These are phyloP conservation scores for Clepsis dumicolana DNA, from an alignment of 2,888 invertebrate species.

Conservation along the genomic window DNA sequence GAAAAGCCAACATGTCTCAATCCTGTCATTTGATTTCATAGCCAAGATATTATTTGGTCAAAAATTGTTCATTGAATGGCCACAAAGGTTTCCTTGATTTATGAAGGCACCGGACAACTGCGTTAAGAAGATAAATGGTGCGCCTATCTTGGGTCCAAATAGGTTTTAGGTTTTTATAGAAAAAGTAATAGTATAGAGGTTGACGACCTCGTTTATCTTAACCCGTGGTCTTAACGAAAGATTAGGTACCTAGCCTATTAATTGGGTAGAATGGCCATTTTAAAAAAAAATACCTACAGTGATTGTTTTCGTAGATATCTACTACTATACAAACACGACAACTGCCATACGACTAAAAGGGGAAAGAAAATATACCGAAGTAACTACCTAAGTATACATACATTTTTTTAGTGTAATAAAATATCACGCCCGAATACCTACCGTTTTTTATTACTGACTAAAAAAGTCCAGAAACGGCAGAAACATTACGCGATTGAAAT, in stretches of 20 bases:
- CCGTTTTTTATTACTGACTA: no score
- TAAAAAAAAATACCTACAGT: no score
- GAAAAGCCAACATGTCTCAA: not conserved
- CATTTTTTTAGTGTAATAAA: no score
- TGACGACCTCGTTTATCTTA: not conserved
- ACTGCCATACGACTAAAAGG: no score
- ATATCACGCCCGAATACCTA: no score
- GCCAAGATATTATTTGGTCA: constrained; percentile 4
- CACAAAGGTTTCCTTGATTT: constrained; percentile 17
- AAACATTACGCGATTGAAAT: not conserved
- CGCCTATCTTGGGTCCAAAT: constrained; percentile 2
- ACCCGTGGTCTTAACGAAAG: not conserved
- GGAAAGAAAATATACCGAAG: no score
- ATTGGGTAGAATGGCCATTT: not conserved
- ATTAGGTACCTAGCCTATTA: not conserved
- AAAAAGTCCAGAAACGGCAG: not conserved
- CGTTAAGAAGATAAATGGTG: constrained; percentile 20
- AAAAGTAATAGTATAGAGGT: not conserved
- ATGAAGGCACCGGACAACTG: constrained; percentile 13
- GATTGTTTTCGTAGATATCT: no score
- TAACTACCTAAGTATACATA: no score
- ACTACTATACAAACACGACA: no score
- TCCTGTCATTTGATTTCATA: constrained; percentile 5
- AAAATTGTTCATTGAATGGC: constrained; percentile 19
- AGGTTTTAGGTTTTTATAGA: not conserved